Evolutionary conservation across 2,113 vertebrate genomes (phyloP), one percentile per base, ranked within the genome.

Genomic region (Calypte anna): DNA sequence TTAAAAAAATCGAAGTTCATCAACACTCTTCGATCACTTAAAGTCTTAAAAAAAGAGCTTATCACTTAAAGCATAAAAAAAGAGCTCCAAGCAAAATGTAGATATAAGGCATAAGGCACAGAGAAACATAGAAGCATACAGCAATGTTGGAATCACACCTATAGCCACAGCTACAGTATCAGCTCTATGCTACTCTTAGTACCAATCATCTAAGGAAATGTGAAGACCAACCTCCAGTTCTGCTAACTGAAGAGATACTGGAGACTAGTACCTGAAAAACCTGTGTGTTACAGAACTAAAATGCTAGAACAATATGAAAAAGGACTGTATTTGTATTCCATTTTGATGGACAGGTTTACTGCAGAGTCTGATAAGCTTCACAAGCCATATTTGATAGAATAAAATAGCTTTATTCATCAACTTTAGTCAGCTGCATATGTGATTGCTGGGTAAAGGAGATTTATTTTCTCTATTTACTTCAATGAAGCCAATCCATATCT

Each of bases 141-240:
- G 43, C 6, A 14, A 36, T 11, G 43, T 0, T 44, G 16, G 30
- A 66, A 50, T n/a, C n/a, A 36, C 55, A 88, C 12, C 8, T 6
- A 2, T 6, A 75, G 21, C 20, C 21, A 73, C 40, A 64, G 36
- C 61, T 7, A 36, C 0, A 0, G 2, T 21, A 66, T 20, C 28
- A 83, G 24, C n/a, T 76, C 40, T 8, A 43, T 75, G 48, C 22
- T 23, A 69, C 22, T 50, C 6, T 48, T 13, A 28, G 33, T 17
- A 86, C 10, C n/a, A 27, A 57, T 10, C 19, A 4, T 30, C 12
- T 31, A 66, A 66, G 21, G 9, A 5, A 57, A 3, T 7, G 20
- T 12, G 14, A 66, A 27, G 23, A 77, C 6, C 19, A 14, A 19
- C 36, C 30, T 61, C 17, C 14, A 55, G 10, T 28, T 76, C 40